These are phyloP conservation scores for Serilophus lunatus DNA, from an alignment of 2,113 vertebrate genomes.

Conservation along the genomic window DNA sequence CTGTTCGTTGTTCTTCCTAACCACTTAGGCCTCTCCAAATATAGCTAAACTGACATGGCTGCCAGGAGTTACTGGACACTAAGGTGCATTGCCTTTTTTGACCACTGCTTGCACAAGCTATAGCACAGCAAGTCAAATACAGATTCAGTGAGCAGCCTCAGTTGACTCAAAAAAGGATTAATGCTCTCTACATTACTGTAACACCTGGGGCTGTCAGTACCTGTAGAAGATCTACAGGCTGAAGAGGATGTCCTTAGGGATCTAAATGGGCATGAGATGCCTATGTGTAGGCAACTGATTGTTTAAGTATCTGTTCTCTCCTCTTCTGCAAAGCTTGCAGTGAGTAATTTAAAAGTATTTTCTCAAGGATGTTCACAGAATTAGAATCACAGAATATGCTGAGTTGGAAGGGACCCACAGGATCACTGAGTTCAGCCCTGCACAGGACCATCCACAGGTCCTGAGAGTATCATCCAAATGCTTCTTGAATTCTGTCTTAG, in stretches of 20 bases:
- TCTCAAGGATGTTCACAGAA: background rate
- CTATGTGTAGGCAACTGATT: background rate
- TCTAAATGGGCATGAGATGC: accelerated
- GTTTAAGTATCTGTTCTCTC: background rate
- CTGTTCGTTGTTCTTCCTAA: background rate
- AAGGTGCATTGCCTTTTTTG: background rate
- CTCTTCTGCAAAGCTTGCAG: background rate
- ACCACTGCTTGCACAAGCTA: background rate
- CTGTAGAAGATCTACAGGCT: background rate
- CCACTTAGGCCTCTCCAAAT: background rate
- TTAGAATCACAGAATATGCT: background rate
- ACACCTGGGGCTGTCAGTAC: background rate
- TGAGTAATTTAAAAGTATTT: background rate
- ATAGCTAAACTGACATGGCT: background rate
- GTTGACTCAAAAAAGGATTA: background rate
- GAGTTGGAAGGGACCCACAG: background rate
- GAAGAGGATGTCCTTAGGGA: background rate
- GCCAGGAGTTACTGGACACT: background rate
- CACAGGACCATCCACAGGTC: background rate
- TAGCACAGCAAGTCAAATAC: background rate
- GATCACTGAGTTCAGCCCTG: background rate
- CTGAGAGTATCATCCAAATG: background rate
- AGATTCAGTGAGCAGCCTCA: background rate
- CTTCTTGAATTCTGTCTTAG: background rate
- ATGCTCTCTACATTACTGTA: background rate